Evolutionary conservation across 1,140 invertebrate species (phyloP), one percentile per base, ranked within the genome.

Genomic region (Pteromalus puparum): DNA sequence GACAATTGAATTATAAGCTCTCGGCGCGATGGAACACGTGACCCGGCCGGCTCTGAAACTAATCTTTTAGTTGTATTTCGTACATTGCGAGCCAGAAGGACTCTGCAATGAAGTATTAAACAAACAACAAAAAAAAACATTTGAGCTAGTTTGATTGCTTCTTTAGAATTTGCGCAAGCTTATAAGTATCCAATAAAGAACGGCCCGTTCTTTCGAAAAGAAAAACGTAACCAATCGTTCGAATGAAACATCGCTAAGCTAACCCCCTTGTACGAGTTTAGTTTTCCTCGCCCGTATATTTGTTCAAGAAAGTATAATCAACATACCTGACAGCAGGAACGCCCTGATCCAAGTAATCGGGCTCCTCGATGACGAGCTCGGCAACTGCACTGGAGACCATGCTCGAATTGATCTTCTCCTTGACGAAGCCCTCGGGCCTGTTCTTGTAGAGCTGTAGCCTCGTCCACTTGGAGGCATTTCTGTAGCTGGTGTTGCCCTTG

Each of bases 401-500:
- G 46, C 89, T 80, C n/a, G 91, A 90, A 72, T 91, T 92, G 15
- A 91, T 87, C 86, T 90, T 92, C 30, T 92, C 92, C 46, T 92
- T 92, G 24, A 90, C 90, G 78, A 92, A 93, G 67, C 89, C 92
- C 88, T 91, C 92, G 46, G 90, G 92, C 72, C 89, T 89, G 85
- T 91, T 94, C 87, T 92, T 94, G 86, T 94, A 94, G 30, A 93
- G 90, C 82, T 93, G 93, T 10, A 93, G 88, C 38, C 93, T 91
- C 42, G 94, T 94, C 94, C 95, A 96, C 92, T 96, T 96, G n/a
- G 95, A 95, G 12, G 96, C 96, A 92, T 97, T 97, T 87, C 97
- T 93, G 88, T 97, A 97, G 91, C 96, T 97, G 73, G 95, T 96
- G 91, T 95, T 96, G 86, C 97, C 96, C 92, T 98, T 97, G 91